Evolutionary conservation across 1,140 invertebrate genomes (phyloP), one percentile per base, ranked within the genome.

Genomic region (Drosophila santomea): DNA sequence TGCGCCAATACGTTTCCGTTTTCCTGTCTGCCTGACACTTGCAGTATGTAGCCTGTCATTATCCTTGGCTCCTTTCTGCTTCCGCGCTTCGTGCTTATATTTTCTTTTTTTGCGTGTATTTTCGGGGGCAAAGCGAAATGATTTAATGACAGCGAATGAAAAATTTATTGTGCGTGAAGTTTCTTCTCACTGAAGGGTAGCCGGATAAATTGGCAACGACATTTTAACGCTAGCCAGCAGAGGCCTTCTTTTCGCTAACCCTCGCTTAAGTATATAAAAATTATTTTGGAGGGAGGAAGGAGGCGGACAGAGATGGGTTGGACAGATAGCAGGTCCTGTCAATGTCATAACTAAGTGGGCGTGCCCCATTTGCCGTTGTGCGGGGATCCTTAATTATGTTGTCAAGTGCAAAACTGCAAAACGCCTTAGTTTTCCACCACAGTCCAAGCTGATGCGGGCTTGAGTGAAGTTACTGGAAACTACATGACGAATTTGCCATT

Each of bases 1-100:
- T 86, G 83, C 83, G 79, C 83, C 83, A 86, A 86, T 86, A 86
- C 83, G 83, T 88, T 79, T 86, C 83, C 83, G 83, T 88, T 86
- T 86, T 88, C 83, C 84, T 86, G 83, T 88, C 83, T 86, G 75
- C 83, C 83, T 86, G 83, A 86, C 83, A 86, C 68, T 86, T 88
- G 83, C 83, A 86, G 83, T 79, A 88, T 83, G 84, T 83, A 88
- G 62, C 79, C 68, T 88, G 83, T 86, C 83, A 88, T 86, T 86
- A 86, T 86, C 51, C 71, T 61, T 69, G 74, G 50, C 75, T 73
- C 54, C 61, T 67, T 61, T 66, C 60, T 38, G 35, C 57, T 55
- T 54, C 35, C 45, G 41, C 50, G 28, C 43, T 48, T 55, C 28
- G 17, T 69, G 54, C 51, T 20, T 44, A 23, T 48, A 55, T 50